These are phyloP conservation scores for Ypsolopha scabrella DNA, from an alignment of 2,888 invertebrate species.

Conservation along the genomic window DNA sequence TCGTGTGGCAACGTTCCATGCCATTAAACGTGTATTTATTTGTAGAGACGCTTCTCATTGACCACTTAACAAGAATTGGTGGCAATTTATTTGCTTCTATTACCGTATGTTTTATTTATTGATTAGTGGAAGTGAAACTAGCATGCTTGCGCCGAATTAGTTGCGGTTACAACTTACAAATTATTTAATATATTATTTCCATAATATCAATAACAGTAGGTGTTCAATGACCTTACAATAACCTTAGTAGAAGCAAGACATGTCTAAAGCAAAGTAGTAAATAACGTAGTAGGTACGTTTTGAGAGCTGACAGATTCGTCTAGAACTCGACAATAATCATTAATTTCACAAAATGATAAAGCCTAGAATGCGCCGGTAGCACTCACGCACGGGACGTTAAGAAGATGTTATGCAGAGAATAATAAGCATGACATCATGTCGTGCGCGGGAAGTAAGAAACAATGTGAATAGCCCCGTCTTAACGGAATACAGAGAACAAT, in stretches of 20 bases:
- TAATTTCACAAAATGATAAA: slow-evolving; percentile 26
- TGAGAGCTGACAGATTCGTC: slow-evolving; percentile 6
- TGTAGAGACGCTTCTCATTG: neutral
- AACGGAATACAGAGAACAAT: slow-evolving; percentile 36
- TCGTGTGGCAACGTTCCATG: slow-evolving; percentile 9
- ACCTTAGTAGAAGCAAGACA: neutral
- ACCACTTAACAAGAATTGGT: neutral
- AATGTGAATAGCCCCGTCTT: slow-evolving; percentile 36
- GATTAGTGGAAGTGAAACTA: slow-evolving; percentile 17
- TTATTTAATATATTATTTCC: slow-evolving; percentile 12
- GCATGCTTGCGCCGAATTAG: slow-evolving; percentile 12
- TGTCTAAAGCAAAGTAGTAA: slow-evolving; percentile 12
- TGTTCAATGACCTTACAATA: neutral
- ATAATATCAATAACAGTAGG: too few species aligned
- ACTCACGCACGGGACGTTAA: slow-evolving; percentile 23
- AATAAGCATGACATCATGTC: slow-evolving; percentile 37
- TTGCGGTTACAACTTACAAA: slow-evolving; percentile 13
- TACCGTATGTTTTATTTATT: slow-evolving; percentile 20
- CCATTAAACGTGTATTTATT: slow-evolving; percentile 12
- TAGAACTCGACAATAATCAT: slow-evolving; percentile 20
- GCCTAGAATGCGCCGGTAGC: slow-evolving; percentile 23
- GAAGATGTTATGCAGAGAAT: slow-evolving; percentile 25
- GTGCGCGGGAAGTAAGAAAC: slow-evolving; percentile 25
- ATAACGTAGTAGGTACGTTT: slow-evolving; percentile 22
- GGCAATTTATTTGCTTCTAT: neutral